phyloP scores from a whole-genome alignment of 1,140 invertebrate genomes.

The Bombus impatiens region DNA sequence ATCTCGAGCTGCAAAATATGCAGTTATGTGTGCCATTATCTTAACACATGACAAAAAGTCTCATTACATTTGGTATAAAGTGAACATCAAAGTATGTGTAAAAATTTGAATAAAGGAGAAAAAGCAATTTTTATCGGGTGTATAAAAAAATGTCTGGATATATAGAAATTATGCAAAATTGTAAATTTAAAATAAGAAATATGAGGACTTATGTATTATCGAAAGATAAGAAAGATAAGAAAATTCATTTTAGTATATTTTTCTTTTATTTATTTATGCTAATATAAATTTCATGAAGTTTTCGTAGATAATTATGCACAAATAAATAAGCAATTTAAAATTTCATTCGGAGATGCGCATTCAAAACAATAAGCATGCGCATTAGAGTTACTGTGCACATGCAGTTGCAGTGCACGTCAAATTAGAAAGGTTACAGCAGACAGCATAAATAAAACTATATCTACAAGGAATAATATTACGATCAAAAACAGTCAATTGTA shows the following conservation, averaged over 20 bases:
- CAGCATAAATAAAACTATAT: conserved; percentile 16
- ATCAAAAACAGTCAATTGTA: background rate
- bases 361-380: conserved; percentile 13
- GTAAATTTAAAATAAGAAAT: background rate
- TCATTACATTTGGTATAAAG: background rate
- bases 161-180: background rate
- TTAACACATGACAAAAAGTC: background rate
- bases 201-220: background rate
- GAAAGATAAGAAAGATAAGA: background rate
- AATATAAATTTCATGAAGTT: background rate
- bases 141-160: background rate
- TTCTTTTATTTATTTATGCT: background rate
- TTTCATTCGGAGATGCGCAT: background rate
- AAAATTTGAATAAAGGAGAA: conserved; percentile 1
- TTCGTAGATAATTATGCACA: background rate
- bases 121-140: background rate
- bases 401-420: conserved; percentile 33
- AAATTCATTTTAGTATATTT: background rate
- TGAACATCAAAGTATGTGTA: conserved; percentile 16
- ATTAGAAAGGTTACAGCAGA: conserved; percentile 38
- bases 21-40: conserved; percentile 55
- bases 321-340: background rate
- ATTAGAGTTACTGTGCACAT: conserved; percentile 20
- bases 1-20: conserved; percentile 62
- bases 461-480: background rate